phyloP scores from a whole-genome alignment of 2,888 invertebrate species.

The Diaphora mendica region DNA sequence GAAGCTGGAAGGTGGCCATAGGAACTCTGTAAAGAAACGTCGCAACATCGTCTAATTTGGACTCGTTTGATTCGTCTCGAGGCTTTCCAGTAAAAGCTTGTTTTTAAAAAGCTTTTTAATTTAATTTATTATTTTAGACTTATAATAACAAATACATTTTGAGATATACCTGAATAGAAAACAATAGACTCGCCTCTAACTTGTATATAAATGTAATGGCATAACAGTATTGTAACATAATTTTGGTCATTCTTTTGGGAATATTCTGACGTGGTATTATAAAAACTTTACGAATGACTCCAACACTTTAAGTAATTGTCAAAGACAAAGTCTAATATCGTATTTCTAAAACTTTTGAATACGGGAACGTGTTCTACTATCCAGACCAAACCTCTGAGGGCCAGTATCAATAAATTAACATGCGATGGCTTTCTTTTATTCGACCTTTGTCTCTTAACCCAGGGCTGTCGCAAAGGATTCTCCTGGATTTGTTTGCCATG shows the following conservation, averaged over 20 bases:
- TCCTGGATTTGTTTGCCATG: conserved; percentile 10
- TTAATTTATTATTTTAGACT: too few species aligned
- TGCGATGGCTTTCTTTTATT: conserved; percentile 58
- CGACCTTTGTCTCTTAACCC: conserved; percentile 16
- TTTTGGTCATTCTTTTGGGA: background rate
- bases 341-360: conserved; percentile 44
- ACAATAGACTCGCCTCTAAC: background rate
- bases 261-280: background rate
- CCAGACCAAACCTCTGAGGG: conserved; percentile 42
- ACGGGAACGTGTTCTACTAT: conserved; percentile 43
- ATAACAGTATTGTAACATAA: background rate
- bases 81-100: too few species aligned
- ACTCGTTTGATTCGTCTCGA: too few species aligned
- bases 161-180: background rate
- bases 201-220: background rate
- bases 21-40: too few species aligned
- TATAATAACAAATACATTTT: background rate
- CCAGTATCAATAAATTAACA: conserved; percentile 62
- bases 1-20: too few species aligned
- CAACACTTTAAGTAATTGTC: background rate
- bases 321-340: conserved; percentile 38
- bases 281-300: background rate
- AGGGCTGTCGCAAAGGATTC: conserved; percentile 21
- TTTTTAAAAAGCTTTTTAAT: too few species aligned
- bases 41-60: too few species aligned